Evolutionary conservation across 2,797 vertebrate species (phyloP).

Genomic region (Coluber constrictor): DNA sequence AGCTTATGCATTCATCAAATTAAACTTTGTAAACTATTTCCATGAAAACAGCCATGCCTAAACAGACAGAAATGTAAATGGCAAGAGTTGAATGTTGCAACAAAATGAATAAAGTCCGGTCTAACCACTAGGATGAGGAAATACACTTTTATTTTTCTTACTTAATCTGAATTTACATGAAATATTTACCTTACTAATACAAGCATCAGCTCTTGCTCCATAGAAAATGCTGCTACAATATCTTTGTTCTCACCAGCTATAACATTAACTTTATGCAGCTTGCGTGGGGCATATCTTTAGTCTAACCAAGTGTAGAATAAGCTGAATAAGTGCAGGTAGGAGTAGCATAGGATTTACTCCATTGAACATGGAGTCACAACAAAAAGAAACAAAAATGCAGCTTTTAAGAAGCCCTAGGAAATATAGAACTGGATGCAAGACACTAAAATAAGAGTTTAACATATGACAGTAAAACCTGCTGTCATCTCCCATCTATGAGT

Average conservation of each 20-base stretch:
- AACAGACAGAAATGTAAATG: neutral
- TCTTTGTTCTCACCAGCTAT: rapidly evolving
- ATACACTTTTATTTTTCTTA: neutral
- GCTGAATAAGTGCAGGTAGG: neutral
- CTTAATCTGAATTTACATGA: neutral
- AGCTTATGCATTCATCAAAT: slow-evolving; percentile 2
- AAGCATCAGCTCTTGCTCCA: neutral
- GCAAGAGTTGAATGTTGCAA: neutral
- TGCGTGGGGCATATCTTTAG: rapidly evolving
- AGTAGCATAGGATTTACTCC: neutral
- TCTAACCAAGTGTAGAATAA: neutral
- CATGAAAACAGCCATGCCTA: slow-evolving; percentile 31
- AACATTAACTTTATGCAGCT: rapidly evolving
- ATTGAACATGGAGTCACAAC: neutral
- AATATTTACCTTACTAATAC: neutral
- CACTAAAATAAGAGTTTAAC: neutral
- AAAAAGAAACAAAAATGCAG: neutral
- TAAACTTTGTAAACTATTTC: neutral
- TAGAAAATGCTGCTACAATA: neutral
- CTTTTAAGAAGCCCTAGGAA: neutral
- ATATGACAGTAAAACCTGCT: neutral
- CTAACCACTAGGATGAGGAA: neutral
- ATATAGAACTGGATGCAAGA: neutral
- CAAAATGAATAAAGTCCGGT: neutral
- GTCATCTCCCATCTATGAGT: neutral